Conservation (phyloP, 2,797 vertebrate species). For the Neosalanx taihuensis region DNA sequence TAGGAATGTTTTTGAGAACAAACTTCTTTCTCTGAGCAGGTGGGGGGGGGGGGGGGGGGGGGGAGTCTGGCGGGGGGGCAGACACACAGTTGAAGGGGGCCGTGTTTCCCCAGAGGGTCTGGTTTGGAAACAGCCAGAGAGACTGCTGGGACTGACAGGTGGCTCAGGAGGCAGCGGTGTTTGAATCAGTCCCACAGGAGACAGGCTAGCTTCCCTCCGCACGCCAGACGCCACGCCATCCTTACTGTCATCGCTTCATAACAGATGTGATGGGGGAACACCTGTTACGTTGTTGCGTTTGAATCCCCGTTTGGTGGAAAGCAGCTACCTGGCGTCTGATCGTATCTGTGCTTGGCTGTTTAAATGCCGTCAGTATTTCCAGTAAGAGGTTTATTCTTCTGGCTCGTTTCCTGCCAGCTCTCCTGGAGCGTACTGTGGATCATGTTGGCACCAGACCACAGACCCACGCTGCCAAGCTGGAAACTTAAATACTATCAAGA, state of each 20-base stretch:
- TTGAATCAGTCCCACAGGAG: not conserved
- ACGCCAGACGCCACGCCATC: not conserved
- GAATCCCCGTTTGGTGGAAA: not conserved
- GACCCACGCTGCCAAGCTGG: no score
- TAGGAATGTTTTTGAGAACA: not conserved
- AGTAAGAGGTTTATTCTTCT: not conserved
- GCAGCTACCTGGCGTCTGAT: not conserved
- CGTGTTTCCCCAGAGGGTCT: not conserved
- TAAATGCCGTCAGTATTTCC: not conserved
- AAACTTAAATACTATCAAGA: no score
- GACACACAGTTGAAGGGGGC: not conserved
- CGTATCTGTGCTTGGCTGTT: not conserved
- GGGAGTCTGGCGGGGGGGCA: no score
- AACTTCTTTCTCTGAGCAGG: not conserved
- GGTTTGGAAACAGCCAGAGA: slow-evolving; percentile 1
- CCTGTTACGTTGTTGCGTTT: slow-evolving; percentile 8
- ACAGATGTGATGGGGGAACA: slow-evolving; percentile 6
- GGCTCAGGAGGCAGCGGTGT: not conserved
- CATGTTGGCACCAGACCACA: not conserved
- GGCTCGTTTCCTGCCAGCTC: not conserved
- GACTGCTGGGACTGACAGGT: slow-evolving; percentile 6
- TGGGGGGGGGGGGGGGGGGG: not conserved
- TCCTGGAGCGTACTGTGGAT: no score
- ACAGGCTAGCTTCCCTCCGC: not conserved
- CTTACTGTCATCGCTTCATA: slow-evolving; percentile 4